Percentiles rank a stretch among this genome's conserved stretches.
phyloP scores from a whole-genome alignment of 2,888 invertebrate genomes.

The Sipha maydis region DNA sequence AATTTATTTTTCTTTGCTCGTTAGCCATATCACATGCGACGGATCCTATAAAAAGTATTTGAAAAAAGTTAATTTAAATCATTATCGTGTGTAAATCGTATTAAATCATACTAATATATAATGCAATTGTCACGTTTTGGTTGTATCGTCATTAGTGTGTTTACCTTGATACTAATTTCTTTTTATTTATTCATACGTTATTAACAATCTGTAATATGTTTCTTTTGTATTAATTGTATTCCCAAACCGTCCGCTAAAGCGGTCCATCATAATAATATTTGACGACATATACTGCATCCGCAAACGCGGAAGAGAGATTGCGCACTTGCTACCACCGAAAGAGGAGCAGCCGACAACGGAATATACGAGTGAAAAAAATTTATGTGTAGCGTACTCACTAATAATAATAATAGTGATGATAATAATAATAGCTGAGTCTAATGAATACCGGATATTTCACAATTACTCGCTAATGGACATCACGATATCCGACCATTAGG shows the following conservation, averaged over 20 bases:
- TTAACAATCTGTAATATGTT: not conserved
- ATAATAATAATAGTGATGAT: constrained; percentile 35
- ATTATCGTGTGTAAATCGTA: not conserved
- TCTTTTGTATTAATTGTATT: not conserved
- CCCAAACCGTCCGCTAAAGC: not conserved
- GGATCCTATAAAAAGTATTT: not conserved
- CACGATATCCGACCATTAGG: constrained; percentile 60
- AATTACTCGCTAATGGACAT: constrained; percentile 62
- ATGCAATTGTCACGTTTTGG: not conserved
- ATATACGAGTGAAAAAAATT: constrained; percentile 11
- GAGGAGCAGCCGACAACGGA: constrained; percentile 39
- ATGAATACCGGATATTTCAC: constrained; percentile 62
- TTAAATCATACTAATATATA: not conserved
- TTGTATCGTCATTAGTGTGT: not conserved
- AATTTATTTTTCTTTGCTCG: not conserved
- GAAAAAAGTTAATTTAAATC: not conserved
- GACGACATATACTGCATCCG: not conserved
- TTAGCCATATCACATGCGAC: not conserved
- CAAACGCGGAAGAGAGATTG: constrained; percentile 32
- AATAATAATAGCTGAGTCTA: constrained; percentile 39
- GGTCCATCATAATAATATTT: constrained; percentile 8
- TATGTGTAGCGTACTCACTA: constrained; percentile 35
- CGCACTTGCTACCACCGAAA: constrained; percentile 11
- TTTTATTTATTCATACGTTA: not conserved
- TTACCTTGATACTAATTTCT: not conserved